Conservation (phyloP, 1,140 invertebrate genomes). For the Ceratina australensis region DNA sequence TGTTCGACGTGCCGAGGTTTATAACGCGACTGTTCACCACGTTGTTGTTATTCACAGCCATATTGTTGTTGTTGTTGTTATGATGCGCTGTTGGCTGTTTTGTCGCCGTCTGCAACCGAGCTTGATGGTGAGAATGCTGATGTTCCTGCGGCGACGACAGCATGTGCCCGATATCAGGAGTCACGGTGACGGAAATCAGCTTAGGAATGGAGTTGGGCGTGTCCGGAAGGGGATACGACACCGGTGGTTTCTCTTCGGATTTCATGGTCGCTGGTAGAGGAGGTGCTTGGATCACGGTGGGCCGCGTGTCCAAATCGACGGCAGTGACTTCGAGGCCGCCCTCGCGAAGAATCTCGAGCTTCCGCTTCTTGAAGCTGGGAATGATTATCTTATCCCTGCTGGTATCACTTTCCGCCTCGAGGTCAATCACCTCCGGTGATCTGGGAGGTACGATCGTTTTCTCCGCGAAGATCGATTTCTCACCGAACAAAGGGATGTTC, state of each 20-base stretch:
- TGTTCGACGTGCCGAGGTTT: slow-evolving; percentile 80
- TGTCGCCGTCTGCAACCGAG: slow-evolving; percentile 35
- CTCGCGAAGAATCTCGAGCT: slow-evolving; percentile 86
- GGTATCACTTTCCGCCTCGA: slow-evolving; percentile 78
- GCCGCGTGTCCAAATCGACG: slow-evolving; percentile 75
- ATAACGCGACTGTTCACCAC: slow-evolving; percentile 71
- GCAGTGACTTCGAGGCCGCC: slow-evolving; percentile 87
- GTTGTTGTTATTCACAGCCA: slow-evolving; percentile 54
- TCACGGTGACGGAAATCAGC: slow-evolving; percentile 80
- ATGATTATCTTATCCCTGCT: slow-evolving; percentile 75
- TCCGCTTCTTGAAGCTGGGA: slow-evolving; percentile 83
- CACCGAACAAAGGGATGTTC: slow-evolving; percentile 79
- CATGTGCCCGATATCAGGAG: slow-evolving; percentile 79
- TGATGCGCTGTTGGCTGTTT: slow-evolving; percentile 56
- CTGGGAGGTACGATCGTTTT: slow-evolving; percentile 76
- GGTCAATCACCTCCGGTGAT: slow-evolving; percentile 84
- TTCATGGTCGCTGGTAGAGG: slow-evolving; percentile 60
- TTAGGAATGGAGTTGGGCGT: slow-evolving; percentile 69
- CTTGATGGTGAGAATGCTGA: slow-evolving; percentile 58
- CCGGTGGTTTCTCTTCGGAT: slow-evolving; percentile 60
- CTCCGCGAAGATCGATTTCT: slow-evolving; percentile 72
- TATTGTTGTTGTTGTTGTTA: slow-evolving; percentile 59
- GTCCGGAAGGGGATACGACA: slow-evolving; percentile 53
- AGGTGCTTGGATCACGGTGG: slow-evolving; percentile 71
- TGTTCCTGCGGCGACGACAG: slow-evolving; percentile 72